Evolutionary conservation across 2,797 vertebrate genomes (phyloP), one percentile per base, ranked within the genome.

Genomic region (Platalea minor): DNA sequence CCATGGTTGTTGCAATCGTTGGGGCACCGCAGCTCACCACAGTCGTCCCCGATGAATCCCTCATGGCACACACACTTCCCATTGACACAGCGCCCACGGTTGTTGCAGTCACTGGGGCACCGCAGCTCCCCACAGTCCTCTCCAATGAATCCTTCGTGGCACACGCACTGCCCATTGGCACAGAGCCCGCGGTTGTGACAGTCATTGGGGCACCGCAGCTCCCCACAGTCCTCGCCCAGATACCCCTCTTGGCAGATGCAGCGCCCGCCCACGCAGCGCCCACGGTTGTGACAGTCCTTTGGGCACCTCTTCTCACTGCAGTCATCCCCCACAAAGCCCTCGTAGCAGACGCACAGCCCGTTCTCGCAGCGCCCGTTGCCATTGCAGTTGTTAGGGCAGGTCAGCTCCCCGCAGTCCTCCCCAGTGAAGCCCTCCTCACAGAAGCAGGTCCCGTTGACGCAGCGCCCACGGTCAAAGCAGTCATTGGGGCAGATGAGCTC

Each of bases 401-500:
- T 98, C 70, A 99, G 91, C 20, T 98, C 98, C 0, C 99, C 97
- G 0, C 99, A 99, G 98, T 99, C 99, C 20, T 99, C 99, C 0
- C 99, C 99, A 0, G 98, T 93, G 96, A 98, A 99, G 17, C 99
- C 99, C 12, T 98, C 98, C 0, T 99, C 99, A 0, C 99, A 99
- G 95, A 97, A 98, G 97, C 99, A 99, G 59, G 99, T 99, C 43
- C 99, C 99, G 0, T 99, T 99, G 94, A 98, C 18, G 17, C 99
- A 99, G 91, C 98, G 99, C 33, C 99, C 99, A 0, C 99, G 98
- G 97, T 99, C 99, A 0, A 98, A 99, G 96, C 99, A 99, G 98
- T 99, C 99, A 0, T 99, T 99, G 50, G 99, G 99, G 91, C 99
- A 99, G 97, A 99, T 98, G 80, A 99, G 98, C 95, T 99, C 99